Evolutionary conservation across 2,888 invertebrate genomes (phyloP), one percentile per base, ranked within the genome.

Genomic region (Marasmarcha lunaedactyla): DNA sequence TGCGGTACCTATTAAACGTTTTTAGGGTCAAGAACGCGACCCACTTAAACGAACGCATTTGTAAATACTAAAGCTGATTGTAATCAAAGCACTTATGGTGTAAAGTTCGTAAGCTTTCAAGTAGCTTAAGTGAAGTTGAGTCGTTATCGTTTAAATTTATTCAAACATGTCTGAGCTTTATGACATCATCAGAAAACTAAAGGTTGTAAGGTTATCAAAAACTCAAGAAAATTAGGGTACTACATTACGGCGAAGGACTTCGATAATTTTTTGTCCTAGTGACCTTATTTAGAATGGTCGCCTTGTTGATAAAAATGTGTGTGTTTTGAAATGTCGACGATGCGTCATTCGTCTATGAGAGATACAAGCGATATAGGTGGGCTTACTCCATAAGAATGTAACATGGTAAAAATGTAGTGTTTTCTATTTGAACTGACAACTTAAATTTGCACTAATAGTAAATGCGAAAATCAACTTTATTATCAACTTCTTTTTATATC

Each of bases 261-360:
- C 60, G 61, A 62, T 58, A 54, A 55, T 70, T 74, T 76, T 77
- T 69, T 71, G 73, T 54, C 52, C 74, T 53, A 71, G 56, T 79
- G 72, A 77, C 79, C 77, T 60, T 59, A 52, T 71, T 72, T 54
- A 45, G 54, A 54, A 51, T 10, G 13, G 11, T 12, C 7, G 20
- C 20, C 20, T 20, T 20, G 3, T 3, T 27, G 37, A 37, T 37
- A 37, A 14, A 9, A 1, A 1, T 7, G 35, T 35, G 9, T 2
- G 35, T 20, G 20, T 20, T 20, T 20, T 20, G 20, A 20, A 20
- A 20, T 20, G 20, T 20, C 20, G 7, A 20, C 3, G 20, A 20
- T 7, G 20, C n/a, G n/a, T n/a, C n/a, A n/a, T n/a, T n/a, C n/a
- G n/a, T n/a, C n/a, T n/a, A n/a, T n/a, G n/a, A n/a, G n/a, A n/a